These are phyloP conservation scores for Lasius platythorax DNA, from an alignment of 2,888 invertebrate genomes.

Conservation along the genomic window DNA sequence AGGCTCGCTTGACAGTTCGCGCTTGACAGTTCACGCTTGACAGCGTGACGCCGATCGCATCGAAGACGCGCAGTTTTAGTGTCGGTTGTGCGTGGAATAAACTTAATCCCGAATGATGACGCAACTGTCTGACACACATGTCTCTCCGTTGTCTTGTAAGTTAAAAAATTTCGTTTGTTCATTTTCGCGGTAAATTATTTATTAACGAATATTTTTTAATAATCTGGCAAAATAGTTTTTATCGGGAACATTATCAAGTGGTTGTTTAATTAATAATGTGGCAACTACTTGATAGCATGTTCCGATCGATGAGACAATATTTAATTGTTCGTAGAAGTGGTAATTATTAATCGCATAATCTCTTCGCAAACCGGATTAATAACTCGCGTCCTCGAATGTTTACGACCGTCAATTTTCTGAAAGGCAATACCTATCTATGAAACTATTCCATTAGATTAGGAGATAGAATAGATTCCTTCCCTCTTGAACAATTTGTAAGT, in stretches of 20 bases:
- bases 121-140: conserved; percentile 2
- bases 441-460: conserved; percentile 50
- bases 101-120: background rate
- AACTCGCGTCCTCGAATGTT: conserved; percentile 47
- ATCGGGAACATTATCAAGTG: background rate
- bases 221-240: background rate
- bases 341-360: conserved; percentile 12
- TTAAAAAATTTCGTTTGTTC: conserved; percentile 5
- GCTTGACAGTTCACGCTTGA: conserved; percentile 18
- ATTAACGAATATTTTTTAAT: background rate
- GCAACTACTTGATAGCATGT: background rate
- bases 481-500: conserved; percentile 46
- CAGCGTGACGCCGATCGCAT: conserved; percentile 21
- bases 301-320: conserved; percentile 9
- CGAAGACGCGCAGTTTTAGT: conserved; percentile 37
- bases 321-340: conserved; percentile 2
- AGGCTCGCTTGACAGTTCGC: conserved; percentile 13
- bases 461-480: conserved; percentile 36
- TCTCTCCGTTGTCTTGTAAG: background rate
- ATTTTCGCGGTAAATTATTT: conserved; percentile 9
- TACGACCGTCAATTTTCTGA: conserved; percentile 55
- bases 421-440: conserved; percentile 55
- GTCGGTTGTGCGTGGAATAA: conserved; percentile 26
- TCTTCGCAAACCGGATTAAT: conserved; percentile 30
- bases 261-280: conserved; percentile 10